Base-by-base conservation (phyloP, 1,140 invertebrate genomes). In the Drosophila simulans region DNA sequence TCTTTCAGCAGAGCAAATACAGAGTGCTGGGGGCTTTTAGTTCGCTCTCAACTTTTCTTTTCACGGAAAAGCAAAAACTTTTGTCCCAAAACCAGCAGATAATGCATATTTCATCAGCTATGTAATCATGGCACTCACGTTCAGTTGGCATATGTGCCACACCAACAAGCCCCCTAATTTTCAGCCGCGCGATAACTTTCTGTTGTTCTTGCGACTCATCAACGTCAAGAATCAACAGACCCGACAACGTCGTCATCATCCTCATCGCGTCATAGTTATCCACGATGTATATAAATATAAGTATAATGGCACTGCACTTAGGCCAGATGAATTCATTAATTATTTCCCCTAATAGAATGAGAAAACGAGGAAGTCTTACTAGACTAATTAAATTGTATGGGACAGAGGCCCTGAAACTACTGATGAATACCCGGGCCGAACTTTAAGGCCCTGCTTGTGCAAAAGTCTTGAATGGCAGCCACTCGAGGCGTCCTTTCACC, bases 261-360 rank as follows among this genome's bases (percentile, higher is more conserved):
- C 17, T 27, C 48, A 15, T 12, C n/a, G 45, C 45, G 20, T 37
- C 22, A 17, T 49, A 34, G 43, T 43, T 55, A 42, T 68, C 27
- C 64, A 5, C 27, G 43, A 3, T 31, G 31, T 31, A 31, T 31
- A 31, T 31, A 3, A 31, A 31, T 31, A 31, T 57, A 69, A 66
- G 71, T 60, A 62, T 83, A 83, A 85, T 80, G 82, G 60, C 17
- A 75, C 72, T 84, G 81, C 82, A 86, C 81, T 85, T 80, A 85
- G 78, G 63, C 13, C 66, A 77, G 73, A 82, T 88, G 83, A 86
- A 86, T 85, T 81, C 83, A 86, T 86, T 85, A 86, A 85, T 85
- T 85, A 86, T 75, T 78, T 78, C 70, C 76, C 66, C 56, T 77
- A 77, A 74, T 86, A 77, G 75, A 79, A 74, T 53, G 57, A 31